Percentiles rank a stretch among this genome's conserved stretches.
Evolutionary conservation across 2,113 vertebrate species (phyloP).

Genomic region (Micromys minutus): DNA sequence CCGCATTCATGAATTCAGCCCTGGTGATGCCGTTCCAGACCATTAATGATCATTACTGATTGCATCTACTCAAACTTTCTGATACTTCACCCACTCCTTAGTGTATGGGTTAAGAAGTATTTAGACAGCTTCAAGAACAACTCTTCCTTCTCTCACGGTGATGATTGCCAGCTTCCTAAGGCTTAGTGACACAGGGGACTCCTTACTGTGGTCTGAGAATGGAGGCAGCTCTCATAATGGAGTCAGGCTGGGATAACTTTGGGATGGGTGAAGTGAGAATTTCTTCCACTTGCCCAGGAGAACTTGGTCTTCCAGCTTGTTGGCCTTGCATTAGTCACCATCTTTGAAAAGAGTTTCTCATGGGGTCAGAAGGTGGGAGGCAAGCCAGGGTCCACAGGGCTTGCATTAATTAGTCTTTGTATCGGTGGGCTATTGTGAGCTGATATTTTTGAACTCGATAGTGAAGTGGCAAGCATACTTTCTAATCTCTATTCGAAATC

Average conservation of each 20-base stretch:
- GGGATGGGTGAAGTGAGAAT: background rate
- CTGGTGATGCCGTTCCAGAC: background rate
- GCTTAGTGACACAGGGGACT: background rate
- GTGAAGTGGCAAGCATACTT: background rate
- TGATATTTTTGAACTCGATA: background rate
- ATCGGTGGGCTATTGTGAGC: background rate
- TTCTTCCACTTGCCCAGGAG: background rate
- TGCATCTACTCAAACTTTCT: background rate
- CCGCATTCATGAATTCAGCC: background rate
- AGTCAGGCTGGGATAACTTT: background rate
- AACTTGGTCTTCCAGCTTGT: background rate
- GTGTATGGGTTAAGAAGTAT: background rate
- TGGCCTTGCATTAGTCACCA: background rate
- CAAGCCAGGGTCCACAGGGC: background rate
- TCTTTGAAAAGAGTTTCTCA: constrained; percentile 20
- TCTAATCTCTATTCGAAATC: background rate
- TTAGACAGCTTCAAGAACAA: background rate
- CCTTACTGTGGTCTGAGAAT: background rate
- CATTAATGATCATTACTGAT: background rate
- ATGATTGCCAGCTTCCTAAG: background rate
- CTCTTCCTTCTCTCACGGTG: background rate
- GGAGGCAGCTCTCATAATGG: background rate
- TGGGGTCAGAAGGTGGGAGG: background rate
- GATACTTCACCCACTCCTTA: background rate
- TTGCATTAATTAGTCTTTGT: background rate